Base-by-base conservation (phyloP, 2,888 invertebrate species). In the Dicyrtoma fusca region DNA sequence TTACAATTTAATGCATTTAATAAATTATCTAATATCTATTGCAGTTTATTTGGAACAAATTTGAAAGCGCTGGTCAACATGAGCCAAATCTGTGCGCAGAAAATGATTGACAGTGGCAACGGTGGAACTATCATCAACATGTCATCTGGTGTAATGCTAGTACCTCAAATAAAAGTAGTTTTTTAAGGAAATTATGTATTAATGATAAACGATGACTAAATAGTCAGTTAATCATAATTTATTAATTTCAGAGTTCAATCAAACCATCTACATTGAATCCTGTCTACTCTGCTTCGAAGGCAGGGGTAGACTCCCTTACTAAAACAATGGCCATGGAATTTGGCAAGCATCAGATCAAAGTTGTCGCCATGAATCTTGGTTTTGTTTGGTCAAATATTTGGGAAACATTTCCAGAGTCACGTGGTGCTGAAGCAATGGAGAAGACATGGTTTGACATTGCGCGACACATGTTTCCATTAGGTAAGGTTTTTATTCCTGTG, bases 401-500 rank as follows among this genome's bases (percentile, higher is more conserved):
- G 34, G 34, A n/a, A n/a, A n/a, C n/a, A n/a, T n/a, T n/a, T n/a
- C n/a, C n/a, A n/a, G n/a, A n/a, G n/a, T n/a, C n/a, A n/a, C n/a
- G n/a, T n/a, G n/a, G n/a, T n/a, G n/a, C n/a, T n/a, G n/a, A n/a
- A n/a, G n/a, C n/a, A n/a, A n/a, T n/a, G n/a, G n/a, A n/a, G n/a
- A n/a, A n/a, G n/a, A n/a, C n/a, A n/a, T n/a, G n/a, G n/a, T n/a
- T 11, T 45, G 45, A 45, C 45, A 13, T 13, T 13, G 10, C 45
- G 10, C 10, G 45, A 11, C 45, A n/a, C 8, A 59, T n/a, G 4
- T 34, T 63, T 4, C 71, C 68, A 0, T 63, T 68, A 0, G 71
- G 71, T 23, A 23, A 61, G 1, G 10, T 49, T 1, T 44, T 34
- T n/a, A 69, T 73, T 59, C 75, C 75, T 26, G 68, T 75, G 73